phyloP scores from a whole-genome alignment of 2,113 vertebrate species.

The Heloderma charlesbogerti region DNA sequence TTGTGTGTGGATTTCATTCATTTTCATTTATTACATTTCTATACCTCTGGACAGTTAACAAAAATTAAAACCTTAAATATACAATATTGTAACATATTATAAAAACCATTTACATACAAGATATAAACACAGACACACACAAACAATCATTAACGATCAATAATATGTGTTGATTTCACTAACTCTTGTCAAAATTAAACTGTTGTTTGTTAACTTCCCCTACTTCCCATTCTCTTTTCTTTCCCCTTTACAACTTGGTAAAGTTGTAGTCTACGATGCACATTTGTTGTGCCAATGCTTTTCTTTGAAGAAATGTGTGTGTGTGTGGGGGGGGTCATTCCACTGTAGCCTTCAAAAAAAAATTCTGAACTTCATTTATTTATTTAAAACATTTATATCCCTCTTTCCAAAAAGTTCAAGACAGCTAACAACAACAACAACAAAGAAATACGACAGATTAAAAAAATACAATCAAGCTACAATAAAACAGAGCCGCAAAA shows the following conservation, averaged over 20 bases:
- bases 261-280: background rate
- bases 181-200: background rate
- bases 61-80: no score
- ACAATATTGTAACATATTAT: no score
- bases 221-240: background rate
- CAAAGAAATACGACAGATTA: background rate
- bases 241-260: background rate
- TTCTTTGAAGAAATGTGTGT: background rate
- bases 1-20: background rate
- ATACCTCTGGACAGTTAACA: no score
- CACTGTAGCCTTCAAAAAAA: background rate
- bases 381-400: background rate
- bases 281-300: background rate
- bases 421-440: background rate
- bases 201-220: background rate
- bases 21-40: background rate
- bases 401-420: background rate
- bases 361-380: background rate
- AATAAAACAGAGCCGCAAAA: background rate
- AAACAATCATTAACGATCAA: no score
- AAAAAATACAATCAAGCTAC: background rate
- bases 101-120: no score
- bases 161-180: no score
- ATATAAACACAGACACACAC: no score
- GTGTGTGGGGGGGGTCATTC: background rate